phyloP scores from a whole-genome alignment of 2,113 vertebrate species.

The Oncorhynchus mykiss region DNA sequence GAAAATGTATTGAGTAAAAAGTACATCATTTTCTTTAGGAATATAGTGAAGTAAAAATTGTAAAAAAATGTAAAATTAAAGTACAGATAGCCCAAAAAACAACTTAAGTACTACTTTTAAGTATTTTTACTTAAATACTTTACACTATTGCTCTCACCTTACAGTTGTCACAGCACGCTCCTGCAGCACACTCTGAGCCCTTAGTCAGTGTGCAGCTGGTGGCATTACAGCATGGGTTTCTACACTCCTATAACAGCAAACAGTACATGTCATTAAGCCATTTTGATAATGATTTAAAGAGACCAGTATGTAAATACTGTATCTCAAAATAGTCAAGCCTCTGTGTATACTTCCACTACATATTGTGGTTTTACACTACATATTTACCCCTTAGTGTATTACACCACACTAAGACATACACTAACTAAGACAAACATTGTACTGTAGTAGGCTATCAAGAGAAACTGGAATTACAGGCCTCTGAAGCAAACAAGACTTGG shows the following conservation, averaged over 20 bases:
- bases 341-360: not conserved
- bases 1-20: too few relatives aligned
- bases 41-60: too few relatives aligned
- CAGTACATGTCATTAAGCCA: not conserved
- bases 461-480: not conserved
- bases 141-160: constrained; percentile 61
- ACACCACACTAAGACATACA: too few relatives aligned
- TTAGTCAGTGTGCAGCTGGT: constrained; percentile 61
- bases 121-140: too few relatives aligned
- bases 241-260: constrained; percentile 64
- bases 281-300: not conserved
- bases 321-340: not conserved
- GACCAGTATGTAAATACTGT: not conserved
- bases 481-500: not conserved
- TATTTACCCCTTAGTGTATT: too few relatives aligned
- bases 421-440: too few relatives aligned
- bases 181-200: constrained; percentile 61
- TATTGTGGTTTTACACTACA: too few relatives aligned
- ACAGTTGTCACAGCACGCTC: constrained; percentile 72
- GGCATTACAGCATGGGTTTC: constrained; percentile 76
- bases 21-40: too few relatives aligned
- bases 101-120: too few relatives aligned
- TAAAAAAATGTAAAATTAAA: too few relatives aligned
- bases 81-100: too few relatives aligned
- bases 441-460: not conserved